Evolutionary conservation across 2,888 invertebrate species (phyloP).

Genomic region (Euspilapteryx auroguttella): DNA sequence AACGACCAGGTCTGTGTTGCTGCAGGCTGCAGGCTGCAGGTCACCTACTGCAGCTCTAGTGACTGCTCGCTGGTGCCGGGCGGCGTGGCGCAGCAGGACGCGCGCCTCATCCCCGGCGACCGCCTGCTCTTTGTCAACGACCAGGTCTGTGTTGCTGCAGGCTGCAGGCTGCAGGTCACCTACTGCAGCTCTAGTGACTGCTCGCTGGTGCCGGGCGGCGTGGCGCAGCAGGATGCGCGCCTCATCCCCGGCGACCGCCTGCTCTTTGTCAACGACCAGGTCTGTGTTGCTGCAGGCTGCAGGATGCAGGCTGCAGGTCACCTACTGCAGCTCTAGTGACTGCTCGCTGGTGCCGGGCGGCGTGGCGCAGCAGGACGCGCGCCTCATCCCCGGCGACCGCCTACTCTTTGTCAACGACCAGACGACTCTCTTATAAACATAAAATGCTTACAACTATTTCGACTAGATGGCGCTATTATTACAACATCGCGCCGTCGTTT

Average conservation of each 20-base stretch:
- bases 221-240: constrained; percentile 96
- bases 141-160: constrained; percentile 29
- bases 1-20: constrained; percentile 75
- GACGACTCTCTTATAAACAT: too few relatives aligned
- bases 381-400: constrained; percentile 89
- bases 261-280: constrained; percentile 91
- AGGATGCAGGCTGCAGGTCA: too few relatives aligned
- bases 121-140: constrained; percentile 85
- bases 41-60: too few relatives aligned
- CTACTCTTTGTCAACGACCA: constrained; percentile 84
- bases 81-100: constrained; percentile 88
- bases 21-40: too few relatives aligned
- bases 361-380: constrained; percentile 86
- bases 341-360: constrained; percentile 87
- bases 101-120: constrained; percentile 89
- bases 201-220: constrained; percentile 97
- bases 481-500: constrained; percentile 11
- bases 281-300: too few relatives aligned
- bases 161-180: too few relatives aligned
- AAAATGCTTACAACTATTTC: too few relatives aligned
- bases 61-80: constrained; percentile 84
- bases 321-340: too few relatives aligned
- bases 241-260: constrained; percentile 96
- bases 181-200: too few relatives aligned
- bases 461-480: constrained; percentile 26